Evolutionary conservation across 1,140 invertebrate species (phyloP).

Genomic region (Philotrypesis tridentata): DNA sequence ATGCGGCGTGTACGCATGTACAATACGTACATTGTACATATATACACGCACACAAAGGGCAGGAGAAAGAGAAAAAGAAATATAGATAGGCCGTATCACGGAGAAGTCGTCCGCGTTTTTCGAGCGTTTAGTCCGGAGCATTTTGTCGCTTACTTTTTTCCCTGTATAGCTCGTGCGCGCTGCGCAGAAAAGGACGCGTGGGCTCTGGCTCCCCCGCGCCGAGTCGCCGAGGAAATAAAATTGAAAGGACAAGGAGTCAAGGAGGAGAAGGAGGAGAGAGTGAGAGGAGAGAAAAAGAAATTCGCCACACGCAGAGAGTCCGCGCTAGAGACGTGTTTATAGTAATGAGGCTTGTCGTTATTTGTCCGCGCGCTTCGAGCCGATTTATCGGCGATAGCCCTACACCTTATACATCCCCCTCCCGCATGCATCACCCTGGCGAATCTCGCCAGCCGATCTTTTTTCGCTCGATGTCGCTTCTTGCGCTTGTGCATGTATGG

Average conservation of each 20-base stretch:
- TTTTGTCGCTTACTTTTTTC: not conserved
- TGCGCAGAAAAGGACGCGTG: not conserved
- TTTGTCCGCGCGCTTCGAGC: conserved; percentile 66
- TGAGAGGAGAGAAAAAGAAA: conserved; percentile 34
- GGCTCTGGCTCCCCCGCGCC: no score
- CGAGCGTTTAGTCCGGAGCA: not conserved
- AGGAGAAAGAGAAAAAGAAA: not conserved
- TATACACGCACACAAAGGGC: conserved; percentile 15
- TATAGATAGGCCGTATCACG: not conserved
- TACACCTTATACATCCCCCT: conserved; percentile 1
- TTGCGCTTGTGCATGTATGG: not conserved
- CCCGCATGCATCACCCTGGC: conserved; percentile 46
- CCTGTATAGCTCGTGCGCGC: no score
- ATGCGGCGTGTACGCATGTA: conserved; percentile 4
- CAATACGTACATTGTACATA: not conserved
- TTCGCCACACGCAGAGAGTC: conserved; percentile 67
- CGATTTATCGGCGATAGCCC: conserved; percentile 71
- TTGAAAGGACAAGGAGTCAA: conserved; percentile 55
- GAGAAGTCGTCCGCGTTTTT: not conserved
- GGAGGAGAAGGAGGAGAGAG: not conserved
- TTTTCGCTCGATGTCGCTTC: conserved; percentile 49
- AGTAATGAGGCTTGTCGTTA: conserved; percentile 74
- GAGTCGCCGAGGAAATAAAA: conserved; percentile 52
- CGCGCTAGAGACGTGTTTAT: conserved; percentile 70
- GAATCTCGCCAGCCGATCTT: conserved; percentile 68